Evolutionary conservation across 2,888 invertebrate genomes (phyloP), one percentile per base, ranked within the genome.

Genomic region (Cyclophora albipunctata): DNA sequence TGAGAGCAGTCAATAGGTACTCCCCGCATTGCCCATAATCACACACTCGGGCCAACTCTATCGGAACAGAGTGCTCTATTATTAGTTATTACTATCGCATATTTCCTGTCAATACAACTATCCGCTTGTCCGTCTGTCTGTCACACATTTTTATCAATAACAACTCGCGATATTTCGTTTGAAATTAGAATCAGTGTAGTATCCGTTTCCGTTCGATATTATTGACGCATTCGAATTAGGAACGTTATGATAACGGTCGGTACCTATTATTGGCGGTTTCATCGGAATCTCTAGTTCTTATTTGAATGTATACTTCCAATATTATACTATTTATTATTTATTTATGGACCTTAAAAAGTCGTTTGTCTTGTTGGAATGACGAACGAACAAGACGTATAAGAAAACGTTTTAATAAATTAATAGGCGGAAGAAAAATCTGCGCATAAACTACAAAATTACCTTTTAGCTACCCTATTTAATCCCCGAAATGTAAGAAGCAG

Each of bases 111-210:
- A 83, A 85, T 85, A 84, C 78, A 82, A 81, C 75, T 75, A 73
- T 37, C 37, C 37, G 37, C 5, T 73, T 72, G 65, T 60, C 64
- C 67, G 69, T 72, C 48, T 52, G 37, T 63, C 64, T 64, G 61
- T 67, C 59, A 83, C 82, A 79, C 80, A 76, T 80, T 81, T 79
- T 86, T 87, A 86, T 87, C 87, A 84, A 86, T 85, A 79, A 77
- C 76, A 80, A 78, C 80, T 81, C 79, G 82, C 81, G 80, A 83
- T 86, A 81, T 83, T 84, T 81, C 75, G 78, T 84, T 84, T 77
- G 84, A 83, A 86, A 81, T 87, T 87, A 83, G 85, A 88, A 88
- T 87, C 87, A 84, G 82, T 82, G 84, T 81, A 71, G 85, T 83
- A 80, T 87, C 88, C 88, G 84, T 78, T 87, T 88, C 88, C 88